Base-by-base conservation (phyloP, 2,888 invertebrate genomes). In the Palloptera scutellata region DNA sequence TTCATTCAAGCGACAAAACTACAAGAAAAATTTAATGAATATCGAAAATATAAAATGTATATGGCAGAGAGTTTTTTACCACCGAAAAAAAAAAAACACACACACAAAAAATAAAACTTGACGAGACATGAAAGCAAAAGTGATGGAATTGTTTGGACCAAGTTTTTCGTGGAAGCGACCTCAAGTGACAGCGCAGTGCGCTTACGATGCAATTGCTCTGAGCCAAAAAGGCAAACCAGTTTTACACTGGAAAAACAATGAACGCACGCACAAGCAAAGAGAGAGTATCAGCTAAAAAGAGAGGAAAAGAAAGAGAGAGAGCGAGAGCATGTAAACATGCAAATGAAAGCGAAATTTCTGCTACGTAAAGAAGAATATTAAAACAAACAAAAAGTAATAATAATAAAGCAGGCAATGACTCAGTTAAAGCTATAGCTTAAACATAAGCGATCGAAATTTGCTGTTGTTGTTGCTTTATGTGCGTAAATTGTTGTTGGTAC, bases 281-380 rank as follows among this genome's bases (percentile, higher is more conserved):
- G 48, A 15, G 48, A 48, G 48, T 15, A 11, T 6, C 1, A 48
- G 15, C n/a, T 48, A 15, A 48, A 15, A 5, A 48, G 48, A 13
- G 48, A 48, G 6, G 6, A 15, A n/a, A 12, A 43, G 41, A 52
- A 19, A 68, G 59, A 42, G 53, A 30, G 52, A 20, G 64, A 51
- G 42, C n/a, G 30, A 17, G 41, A 11, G 59, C 71, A 17, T 40
- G 45, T 59, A 30, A 62, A 60, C 71, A 75, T 72, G 72, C 77
- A 76, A 78, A 79, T 74, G 78, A 78, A 79, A 79, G 78, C 74
- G 79, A 79, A 79, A 76, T 74, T 70, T 57, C 20, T 58, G 30
- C 61, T 53, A 43, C 6, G n/a, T 15, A 30, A 15, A 20, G 30
- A 30, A 30, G 13, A 15, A 40, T 13, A 61, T 12, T 1, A 4